Base-by-base conservation (phyloP, 2,888 invertebrate species). In the Loripinus fragilis region DNA sequence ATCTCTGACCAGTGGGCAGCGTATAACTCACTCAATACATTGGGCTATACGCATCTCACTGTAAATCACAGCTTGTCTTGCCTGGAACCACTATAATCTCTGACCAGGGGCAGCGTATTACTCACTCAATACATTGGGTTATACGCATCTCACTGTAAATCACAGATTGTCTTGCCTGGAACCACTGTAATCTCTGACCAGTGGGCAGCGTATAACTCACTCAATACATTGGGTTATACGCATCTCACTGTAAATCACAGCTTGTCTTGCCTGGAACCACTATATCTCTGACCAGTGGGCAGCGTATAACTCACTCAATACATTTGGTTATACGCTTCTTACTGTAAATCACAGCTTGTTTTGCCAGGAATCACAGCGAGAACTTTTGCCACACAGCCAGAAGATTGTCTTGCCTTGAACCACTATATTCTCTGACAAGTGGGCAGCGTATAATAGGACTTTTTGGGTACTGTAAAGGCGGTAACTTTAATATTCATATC, bases 281-380 rank as follows among this genome's bases (percentile, higher is more conserved):
- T 20, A 48, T 48, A 48, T 48, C n/a, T 48, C 48, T 48, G 48
- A 48, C 48, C 48, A 48, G 48, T 48, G 48, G 48, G 48, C n/a
- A 20, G n/a, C 48, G 5, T 48, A 48, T 48, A 48, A 48, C 20
- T 48, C 48, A 20, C 48, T 48, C 8, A 48, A 20, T 48, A 48
- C 48, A 48, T 48, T 48, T 15, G 48, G 48, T 48, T 48, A 48
- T 48, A 20, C 5, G 48, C 48, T 20, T 48, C 48, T 48, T 20
- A 48, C 48, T 48, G n/a, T 48, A 7, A 41, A 41, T 41, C 41
- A 41, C 41, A 41, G 41, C n/a, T n/a, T 48, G 48, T 48, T 20
- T 20, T 48, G n/a, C 20, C 48, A 48, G 48, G 48, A 8, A 48
- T n/a, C 12, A 48, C 48, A 48, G n/a, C n/a, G 12, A 48, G 12